Conservation (phyloP, 1,140 invertebrate species). For the Portunus trituberculatus region DNA sequence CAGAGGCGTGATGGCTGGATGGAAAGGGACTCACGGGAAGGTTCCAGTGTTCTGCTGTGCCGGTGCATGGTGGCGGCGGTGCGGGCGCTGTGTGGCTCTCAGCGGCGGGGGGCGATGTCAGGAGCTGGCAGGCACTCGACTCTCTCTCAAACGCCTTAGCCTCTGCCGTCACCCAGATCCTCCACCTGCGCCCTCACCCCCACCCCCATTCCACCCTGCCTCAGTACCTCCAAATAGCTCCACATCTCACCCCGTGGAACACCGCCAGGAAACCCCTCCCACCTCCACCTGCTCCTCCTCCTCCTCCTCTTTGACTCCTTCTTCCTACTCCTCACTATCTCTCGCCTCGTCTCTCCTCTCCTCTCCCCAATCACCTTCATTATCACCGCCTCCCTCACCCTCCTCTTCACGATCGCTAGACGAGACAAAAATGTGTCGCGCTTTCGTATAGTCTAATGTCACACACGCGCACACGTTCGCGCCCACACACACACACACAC, state of each 20-base stretch:
- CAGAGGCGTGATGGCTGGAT: neutral
- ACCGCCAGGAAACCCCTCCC: neutral
- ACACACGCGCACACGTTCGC: no score
- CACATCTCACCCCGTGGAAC: neutral
- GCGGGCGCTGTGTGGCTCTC: neutral
- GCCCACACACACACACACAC: no score
- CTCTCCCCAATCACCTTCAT: neutral
- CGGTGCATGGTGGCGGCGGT: neutral
- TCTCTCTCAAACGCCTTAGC: neutral
- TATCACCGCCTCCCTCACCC: neutral
- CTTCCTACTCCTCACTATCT: neutral
- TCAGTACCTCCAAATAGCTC: neutral
- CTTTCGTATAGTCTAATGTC: no score
- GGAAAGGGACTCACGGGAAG: neutral
- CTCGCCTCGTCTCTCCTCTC: neutral
- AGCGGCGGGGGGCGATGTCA: constrained; percentile 6
- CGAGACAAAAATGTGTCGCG: no score
- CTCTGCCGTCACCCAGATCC: neutral
- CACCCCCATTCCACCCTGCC: neutral
- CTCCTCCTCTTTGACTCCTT: neutral
- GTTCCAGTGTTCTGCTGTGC: neutral
- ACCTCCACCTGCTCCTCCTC: neutral
- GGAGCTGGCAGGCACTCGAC: neutral
- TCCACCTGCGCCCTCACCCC: neutral
- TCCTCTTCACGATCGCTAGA: no score